Conservation (phyloP, 1,140 invertebrate species). For the Lepidostoma basale region DNA sequence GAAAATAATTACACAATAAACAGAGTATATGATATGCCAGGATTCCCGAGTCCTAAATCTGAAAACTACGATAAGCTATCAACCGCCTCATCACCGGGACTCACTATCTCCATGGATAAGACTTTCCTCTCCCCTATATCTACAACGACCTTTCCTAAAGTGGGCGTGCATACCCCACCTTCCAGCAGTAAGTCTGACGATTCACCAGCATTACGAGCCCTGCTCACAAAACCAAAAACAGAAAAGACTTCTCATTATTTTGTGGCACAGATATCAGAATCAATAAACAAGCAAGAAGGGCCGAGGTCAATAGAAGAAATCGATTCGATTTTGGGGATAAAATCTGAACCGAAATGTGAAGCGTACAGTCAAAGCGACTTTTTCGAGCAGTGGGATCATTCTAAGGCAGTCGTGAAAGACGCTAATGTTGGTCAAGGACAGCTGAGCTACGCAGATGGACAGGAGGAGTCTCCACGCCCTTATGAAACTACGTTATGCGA, state of each 20-base stretch:
- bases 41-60: slow-evolving; percentile 33
- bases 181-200: slow-evolving; percentile 39
- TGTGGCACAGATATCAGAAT: no score
- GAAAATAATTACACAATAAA: no score
- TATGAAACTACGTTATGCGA: neutral
- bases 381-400: no score
- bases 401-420: neutral
- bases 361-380: no score
- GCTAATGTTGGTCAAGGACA: neutral
- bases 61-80: slow-evolving; percentile 33
- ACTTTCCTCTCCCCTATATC: neutral
- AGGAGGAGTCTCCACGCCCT: neutral
- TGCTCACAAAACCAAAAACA: slow-evolving; percentile 60
- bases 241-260: slow-evolving; percentile 48
- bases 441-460: neutral
- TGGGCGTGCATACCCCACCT: neutral
- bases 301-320: no score
- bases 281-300: no score
- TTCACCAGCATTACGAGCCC: slow-evolving; percentile 55
- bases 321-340: no score
- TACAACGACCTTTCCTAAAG: neutral
- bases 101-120: slow-evolving; percentile 10
- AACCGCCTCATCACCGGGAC: slow-evolving; percentile 25
- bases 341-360: no score
- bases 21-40: neutral